Conservation (phyloP, 92 coral and sea anemone species). For the Plumapathes pennacea region DNA sequence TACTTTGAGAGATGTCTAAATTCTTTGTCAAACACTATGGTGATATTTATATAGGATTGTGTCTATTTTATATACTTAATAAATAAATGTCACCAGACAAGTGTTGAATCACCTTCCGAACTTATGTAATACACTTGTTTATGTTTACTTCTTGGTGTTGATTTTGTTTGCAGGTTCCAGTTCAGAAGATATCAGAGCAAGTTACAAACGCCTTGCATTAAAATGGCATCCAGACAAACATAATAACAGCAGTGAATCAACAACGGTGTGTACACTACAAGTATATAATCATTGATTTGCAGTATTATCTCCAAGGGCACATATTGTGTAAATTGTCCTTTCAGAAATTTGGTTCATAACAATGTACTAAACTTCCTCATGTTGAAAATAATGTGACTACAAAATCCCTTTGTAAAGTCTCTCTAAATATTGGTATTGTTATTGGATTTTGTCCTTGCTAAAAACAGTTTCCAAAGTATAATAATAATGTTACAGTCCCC, state of each 20-base stretch:
- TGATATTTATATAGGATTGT: no score
- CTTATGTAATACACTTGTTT: not conserved
- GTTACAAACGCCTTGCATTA: constrained; percentile 91
- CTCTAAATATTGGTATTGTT: no score
- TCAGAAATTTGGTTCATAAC: not conserved
- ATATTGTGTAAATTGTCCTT: not conserved
- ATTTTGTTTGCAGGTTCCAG: constrained; percentile 56
- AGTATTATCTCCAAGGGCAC: not conserved
- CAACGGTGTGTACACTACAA: constrained; percentile 39
- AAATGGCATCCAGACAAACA: constrained; percentile 99
- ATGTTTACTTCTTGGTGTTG: not conserved
- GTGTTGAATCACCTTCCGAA: not conserved
- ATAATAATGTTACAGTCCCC: no score
- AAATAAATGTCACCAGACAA: no score
- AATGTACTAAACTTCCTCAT: no score
- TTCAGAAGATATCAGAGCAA: constrained; percentile 79
- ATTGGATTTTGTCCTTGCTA: no score
- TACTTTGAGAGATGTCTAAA: no score
- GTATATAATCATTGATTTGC: not conserved
- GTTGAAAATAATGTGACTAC: no score
- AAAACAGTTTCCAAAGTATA: no score
- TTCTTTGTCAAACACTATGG: no score
- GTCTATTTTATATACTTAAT: no score
- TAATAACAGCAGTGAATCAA: constrained; percentile 82
- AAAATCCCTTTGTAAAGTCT: no score